phyloP scores from a whole-genome alignment of 2,888 invertebrate species.

The Drosophila mettleri region DNA sequence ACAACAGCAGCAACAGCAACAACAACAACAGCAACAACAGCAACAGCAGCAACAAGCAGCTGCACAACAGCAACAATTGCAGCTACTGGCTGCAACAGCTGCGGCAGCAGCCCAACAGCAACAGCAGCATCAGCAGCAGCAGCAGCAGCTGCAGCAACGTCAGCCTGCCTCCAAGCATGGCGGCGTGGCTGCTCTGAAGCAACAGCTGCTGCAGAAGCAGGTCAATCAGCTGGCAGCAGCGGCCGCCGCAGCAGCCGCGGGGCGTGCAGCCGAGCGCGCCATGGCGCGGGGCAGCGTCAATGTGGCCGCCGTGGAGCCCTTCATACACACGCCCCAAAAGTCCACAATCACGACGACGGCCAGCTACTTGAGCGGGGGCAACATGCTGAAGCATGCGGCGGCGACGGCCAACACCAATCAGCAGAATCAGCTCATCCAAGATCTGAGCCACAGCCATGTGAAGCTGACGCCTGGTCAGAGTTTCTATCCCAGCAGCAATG shows the following conservation, averaged over 20 bases:
- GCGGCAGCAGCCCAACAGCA: slow-evolving; percentile 34
- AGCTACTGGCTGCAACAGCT: slow-evolving; percentile 62
- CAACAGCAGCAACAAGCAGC: slow-evolving; percentile 56
- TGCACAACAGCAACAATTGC: slow-evolving; percentile 57
- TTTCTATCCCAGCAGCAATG: slow-evolving; percentile 43
- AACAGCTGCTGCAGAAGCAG: slow-evolving; percentile 81
- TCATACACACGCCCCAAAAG: slow-evolving; percentile 92
- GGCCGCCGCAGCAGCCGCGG: slow-evolving; percentile 63
- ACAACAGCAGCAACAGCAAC: slow-evolving; percentile 59
- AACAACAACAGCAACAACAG: slow-evolving; percentile 47
- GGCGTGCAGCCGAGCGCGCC: slow-evolving; percentile 64
- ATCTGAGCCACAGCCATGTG: slow-evolving; percentile 84
- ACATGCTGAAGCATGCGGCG: slow-evolving; percentile 82
- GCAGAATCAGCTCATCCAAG: slow-evolving; percentile 85
- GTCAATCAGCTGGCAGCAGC: slow-evolving; percentile 67
- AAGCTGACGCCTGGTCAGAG: slow-evolving; percentile 72
- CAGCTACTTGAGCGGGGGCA: slow-evolving; percentile 84
- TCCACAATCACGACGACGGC: slow-evolving; percentile 85
- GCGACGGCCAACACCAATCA: slow-evolving; percentile 84
- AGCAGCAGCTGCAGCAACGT: slow-evolving; percentile 42
- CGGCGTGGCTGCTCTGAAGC: slow-evolving; percentile 80
- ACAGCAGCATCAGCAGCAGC: slow-evolving; percentile 61
- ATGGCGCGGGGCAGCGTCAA: slow-evolving; percentile 88
- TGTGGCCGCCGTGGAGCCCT: slow-evolving; percentile 94
- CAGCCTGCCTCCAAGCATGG: slow-evolving; percentile 64